Base-by-base conservation (phyloP, 2,888 invertebrate species). In the Zygothrica quintamaculata region DNA sequence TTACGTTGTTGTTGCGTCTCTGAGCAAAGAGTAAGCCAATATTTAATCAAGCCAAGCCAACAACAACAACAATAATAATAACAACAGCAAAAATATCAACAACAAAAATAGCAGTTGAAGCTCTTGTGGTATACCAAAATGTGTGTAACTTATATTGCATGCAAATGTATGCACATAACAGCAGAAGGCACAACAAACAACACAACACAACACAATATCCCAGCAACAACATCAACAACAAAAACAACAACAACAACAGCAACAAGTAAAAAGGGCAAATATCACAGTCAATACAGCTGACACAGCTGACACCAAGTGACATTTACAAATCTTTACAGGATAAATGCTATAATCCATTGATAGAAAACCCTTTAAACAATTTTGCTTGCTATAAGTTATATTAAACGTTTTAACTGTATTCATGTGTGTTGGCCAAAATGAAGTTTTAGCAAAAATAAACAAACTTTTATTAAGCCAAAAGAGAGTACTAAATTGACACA, bases 161-260 rank as follows among this genome's bases (percentile, higher is more conserved):
- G 81, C 74, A 80, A 81, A 78, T 75, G 55, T 75, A 80, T 74
- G 77, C 74, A 71, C 46, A 62, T 50, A 67, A 56, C 46, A 55
- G 33, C 46, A 62, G 16, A 39, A 8, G 55, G 13, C 25, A 40
- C 40, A 48, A 58, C 53, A 25, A 15, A 6, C 26, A n/a, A 25
- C 47, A 47, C 34, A 22, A 42, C 52, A 55, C 33, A 50, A 12
- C n/a, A 39, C n/a, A n/a, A n/a, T 22, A 15, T 29, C 16, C 37
- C 40, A 48, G 55, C 53, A 65, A 58, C 50, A 12, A 33, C 31
- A 31, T 11, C 47, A 56, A 55, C 33, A 50, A 12, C n/a, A 39
- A 1, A 13, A 5, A 16, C 33, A 16, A 6, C 26, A 12, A 22
- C 18, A 42, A 34, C 9, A 42, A 34, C 31, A 42, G 3, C 52